Evolutionary conservation across 2,797 vertebrate species (phyloP).

Genomic region (Eremophila alpestris): DNA sequence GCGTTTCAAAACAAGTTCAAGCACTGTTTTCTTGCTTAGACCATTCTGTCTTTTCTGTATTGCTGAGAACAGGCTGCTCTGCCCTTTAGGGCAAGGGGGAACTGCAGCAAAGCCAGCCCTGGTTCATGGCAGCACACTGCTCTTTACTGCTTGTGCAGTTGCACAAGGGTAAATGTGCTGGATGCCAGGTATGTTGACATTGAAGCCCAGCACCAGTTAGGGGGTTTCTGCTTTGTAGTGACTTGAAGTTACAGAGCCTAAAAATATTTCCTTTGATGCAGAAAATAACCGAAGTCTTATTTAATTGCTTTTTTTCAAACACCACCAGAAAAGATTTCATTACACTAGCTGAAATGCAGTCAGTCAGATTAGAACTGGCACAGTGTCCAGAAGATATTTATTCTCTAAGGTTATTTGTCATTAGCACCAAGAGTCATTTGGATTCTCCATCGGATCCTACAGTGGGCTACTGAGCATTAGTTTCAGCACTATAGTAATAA

Average conservation of each 20-base stretch:
- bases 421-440: slow-evolving; percentile 16
- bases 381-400: slow-evolving; percentile 27
- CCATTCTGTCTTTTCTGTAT: not conserved
- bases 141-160: not conserved
- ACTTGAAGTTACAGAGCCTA: not conserved
- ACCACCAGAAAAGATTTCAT: not conserved
- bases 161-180: not conserved
- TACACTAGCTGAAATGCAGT: not conserved
- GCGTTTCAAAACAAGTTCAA: not conserved
- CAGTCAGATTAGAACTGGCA: slow-evolving; percentile 2
- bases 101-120: rapidly evolving
- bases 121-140: not conserved
- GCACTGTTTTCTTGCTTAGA: not conserved
- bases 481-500: slow-evolving; percentile 42
- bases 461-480: not conserved
- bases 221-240: not conserved
- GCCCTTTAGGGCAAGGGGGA: not conserved
- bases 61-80: not conserved
- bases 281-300: not conserved
- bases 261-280: not conserved
- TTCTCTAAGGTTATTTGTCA: slow-evolving; percentile 42
- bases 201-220: not conserved
- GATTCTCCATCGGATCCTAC: not conserved
- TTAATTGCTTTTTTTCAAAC: not conserved
- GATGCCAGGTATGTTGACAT: rapidly evolving